Conservation (phyloP, 2,113 vertebrate genomes). For the Festucalex cinctus region DNA sequence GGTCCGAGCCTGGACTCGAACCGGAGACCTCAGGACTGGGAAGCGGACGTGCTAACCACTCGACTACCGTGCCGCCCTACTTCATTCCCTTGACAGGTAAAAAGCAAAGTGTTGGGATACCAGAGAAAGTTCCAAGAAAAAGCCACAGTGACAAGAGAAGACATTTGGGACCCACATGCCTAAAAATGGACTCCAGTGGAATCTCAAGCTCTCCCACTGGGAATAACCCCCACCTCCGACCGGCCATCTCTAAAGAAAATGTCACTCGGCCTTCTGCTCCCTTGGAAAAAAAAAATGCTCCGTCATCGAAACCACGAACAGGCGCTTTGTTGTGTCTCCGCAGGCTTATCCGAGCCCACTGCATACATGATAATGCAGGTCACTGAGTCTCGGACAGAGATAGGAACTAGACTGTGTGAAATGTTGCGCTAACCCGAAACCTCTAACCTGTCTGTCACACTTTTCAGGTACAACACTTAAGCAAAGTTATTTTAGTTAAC, state of each 20-base stretch:
- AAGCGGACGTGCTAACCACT: no score
- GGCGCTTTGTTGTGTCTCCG: constrained; percentile 1
- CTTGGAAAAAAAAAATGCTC: background rate
- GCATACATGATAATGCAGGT: constrained; percentile 8
- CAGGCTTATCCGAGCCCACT: background rate
- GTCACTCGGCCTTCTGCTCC: constrained; percentile 10
- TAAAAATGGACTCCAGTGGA: constrained; percentile 50
- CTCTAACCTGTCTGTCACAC: no score
- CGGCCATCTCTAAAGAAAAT: constrained; percentile 21
- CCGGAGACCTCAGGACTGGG: no score
- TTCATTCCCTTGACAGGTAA: constrained; percentile 26
- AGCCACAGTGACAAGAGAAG: constrained; percentile 29
- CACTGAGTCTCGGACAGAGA: background rate
- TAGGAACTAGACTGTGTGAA: background rate
- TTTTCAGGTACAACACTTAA: no score
- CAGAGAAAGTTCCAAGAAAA: constrained; percentile 32
- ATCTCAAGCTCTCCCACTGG: constrained; percentile 30
- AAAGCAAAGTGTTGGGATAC: constrained; percentile 16
- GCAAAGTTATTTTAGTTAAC: no score
- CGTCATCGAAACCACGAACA: background rate
- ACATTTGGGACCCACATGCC: constrained; percentile 27
- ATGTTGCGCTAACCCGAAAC: no score
- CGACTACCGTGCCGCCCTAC: no score
- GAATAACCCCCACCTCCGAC: constrained; percentile 9
- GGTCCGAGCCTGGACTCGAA: no score